These are phyloP conservation scores for Pangasius mekongensis DNA, from an alignment of 2,797 vertebrate species.

Conservation along the genomic window DNA sequence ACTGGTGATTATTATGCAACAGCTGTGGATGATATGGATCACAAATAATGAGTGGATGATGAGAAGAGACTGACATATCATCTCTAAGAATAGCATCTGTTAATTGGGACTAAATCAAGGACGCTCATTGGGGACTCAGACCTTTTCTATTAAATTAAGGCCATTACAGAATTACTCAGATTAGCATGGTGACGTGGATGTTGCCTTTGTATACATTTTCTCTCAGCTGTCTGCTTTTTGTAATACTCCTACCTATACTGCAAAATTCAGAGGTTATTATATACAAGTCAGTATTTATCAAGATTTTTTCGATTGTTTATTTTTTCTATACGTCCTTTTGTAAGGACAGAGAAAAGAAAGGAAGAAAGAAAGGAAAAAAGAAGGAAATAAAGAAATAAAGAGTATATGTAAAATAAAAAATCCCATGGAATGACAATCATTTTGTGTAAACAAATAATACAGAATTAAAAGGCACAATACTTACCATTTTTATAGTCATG, in stretches of 20 bases:
- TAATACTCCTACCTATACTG: background rate
- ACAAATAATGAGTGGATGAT: slow-evolving; percentile 58
- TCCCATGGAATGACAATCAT: background rate
- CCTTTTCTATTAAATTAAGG: slow-evolving; percentile 49
- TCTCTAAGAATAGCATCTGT: slow-evolving; percentile 70
- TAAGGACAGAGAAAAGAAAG: background rate
- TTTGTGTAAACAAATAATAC: background rate
- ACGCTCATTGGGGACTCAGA: slow-evolving; percentile 23
- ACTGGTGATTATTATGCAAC: slow-evolving; percentile 66
- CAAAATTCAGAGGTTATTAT: background rate
- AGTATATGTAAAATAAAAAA: background rate
- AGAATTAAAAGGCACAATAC: no score
- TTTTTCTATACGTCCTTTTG: background rate
- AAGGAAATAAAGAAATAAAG: background rate
- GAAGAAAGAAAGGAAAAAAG: background rate
- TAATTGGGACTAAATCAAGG: slow-evolving; percentile 68
- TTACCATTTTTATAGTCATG: background rate
- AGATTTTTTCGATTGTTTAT: background rate
- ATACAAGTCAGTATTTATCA: background rate
- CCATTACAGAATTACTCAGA: slow-evolving; percentile 29
- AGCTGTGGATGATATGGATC: slow-evolving; percentile 72
- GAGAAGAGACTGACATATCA: slow-evolving; percentile 71
- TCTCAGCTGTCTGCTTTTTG: background rate
- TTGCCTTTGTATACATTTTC: background rate
- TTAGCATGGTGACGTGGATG: background rate